Evolutionary conservation across 2,113 vertebrate species (phyloP).

Genomic region (Tychaedon coryphoeus): DNA sequence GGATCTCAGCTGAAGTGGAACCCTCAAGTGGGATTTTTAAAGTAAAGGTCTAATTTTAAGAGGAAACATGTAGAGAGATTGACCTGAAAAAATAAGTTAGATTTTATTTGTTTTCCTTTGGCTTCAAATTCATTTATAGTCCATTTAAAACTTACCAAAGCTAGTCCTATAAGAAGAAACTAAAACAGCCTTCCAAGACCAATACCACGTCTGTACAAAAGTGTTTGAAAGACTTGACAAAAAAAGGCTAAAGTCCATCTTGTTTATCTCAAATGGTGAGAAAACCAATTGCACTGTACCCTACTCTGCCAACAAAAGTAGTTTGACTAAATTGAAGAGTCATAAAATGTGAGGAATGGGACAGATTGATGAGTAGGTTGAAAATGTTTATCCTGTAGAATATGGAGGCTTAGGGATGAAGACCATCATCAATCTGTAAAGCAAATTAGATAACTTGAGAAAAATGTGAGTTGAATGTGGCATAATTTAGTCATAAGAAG

Average conservation of each 20-base stretch:
- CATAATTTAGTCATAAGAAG: slow-evolving; percentile 63
- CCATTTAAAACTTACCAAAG: neutral
- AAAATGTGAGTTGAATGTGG: slow-evolving; percentile 47
- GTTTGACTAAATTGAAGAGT: slow-evolving; percentile 27
- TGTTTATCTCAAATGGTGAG: neutral
- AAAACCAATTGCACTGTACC: slow-evolving; percentile 1
- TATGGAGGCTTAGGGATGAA: slow-evolving; percentile 22
- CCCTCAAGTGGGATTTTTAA: neutral
- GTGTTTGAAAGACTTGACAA: neutral
- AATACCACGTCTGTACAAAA: neutral
- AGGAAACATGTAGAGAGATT: neutral
- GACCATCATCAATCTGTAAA: slow-evolving; percentile 55
- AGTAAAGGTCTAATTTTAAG: neutral
- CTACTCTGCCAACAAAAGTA: slow-evolving; percentile 19
- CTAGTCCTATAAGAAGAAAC: neutral
- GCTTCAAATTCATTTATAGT: neutral
- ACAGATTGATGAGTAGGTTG: slow-evolving; percentile 50
- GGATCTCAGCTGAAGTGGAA: neutral
- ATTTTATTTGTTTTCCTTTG: neutral
- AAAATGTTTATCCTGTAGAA: slow-evolving; percentile 48
- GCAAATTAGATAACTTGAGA: slow-evolving; percentile 53
- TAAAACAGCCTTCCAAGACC: neutral
- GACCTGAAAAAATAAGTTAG: neutral
- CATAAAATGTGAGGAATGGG: slow-evolving; percentile 37
- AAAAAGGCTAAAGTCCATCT: neutral